Conservation (phyloP, 2,888 invertebrate species). For the Orgyia antiqua region DNA sequence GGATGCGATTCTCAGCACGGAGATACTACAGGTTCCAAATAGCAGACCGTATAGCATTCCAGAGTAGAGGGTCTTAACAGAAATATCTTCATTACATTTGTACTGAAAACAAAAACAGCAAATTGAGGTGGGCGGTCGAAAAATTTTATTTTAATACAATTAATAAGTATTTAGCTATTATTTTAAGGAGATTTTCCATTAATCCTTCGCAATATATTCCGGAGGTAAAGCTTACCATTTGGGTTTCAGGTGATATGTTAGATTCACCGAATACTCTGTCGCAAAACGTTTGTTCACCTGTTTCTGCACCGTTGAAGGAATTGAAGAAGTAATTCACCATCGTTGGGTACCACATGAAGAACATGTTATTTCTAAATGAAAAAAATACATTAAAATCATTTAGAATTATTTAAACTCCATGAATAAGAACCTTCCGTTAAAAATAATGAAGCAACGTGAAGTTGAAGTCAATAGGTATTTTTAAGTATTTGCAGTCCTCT, state of each 20-base stretch:
- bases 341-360: slow-evolving; percentile 73
- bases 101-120: slow-evolving; percentile 31
- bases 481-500: neutral
- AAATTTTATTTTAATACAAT: no score
- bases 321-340: slow-evolving; percentile 67
- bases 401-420: no score
- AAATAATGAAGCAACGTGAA: no score
- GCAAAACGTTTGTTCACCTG: slow-evolving; percentile 38
- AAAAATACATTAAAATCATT: no score
- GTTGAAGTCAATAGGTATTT: no score
- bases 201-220: no score
- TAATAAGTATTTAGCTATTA: no score
- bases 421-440: no score
- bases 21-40: slow-evolving; percentile 73
- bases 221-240: no score
- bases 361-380: slow-evolving; percentile 45
- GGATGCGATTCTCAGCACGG: slow-evolving; percentile 53
- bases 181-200: no score
- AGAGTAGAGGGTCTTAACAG: slow-evolving; percentile 74
- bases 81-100: slow-evolving; percentile 50
- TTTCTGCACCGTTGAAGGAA: slow-evolving; percentile 23
- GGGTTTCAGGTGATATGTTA: slow-evolving; percentile 9
- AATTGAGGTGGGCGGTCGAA: no score
- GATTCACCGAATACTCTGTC: slow-evolving; percentile 30
- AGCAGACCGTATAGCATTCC: slow-evolving; percentile 78